A percentile compares a stretch with the other conserved stretches of the same genome.
phyloP scores from a whole-genome alignment of 2,888 invertebrate species.

The Nesidiocoris tenuis region DNA sequence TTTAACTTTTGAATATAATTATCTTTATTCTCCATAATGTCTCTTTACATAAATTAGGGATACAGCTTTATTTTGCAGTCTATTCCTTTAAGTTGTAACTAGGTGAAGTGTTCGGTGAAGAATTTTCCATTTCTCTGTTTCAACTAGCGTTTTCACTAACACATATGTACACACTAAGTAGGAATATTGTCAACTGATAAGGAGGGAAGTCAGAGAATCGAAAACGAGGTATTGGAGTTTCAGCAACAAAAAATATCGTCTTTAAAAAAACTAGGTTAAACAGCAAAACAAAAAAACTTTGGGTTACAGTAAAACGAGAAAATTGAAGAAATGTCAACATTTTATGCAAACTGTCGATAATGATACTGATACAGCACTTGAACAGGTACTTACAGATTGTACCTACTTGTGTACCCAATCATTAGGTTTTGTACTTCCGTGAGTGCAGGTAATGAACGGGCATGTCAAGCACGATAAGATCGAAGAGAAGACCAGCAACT shows the following conservation, averaged over 20 bases:
- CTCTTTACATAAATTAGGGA: conserved; percentile 48
- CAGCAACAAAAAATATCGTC: neutral
- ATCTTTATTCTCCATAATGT: conserved; percentile 41
- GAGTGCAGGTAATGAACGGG: no score
- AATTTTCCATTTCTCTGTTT: conserved; percentile 14
- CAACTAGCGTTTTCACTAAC: conserved; percentile 44
- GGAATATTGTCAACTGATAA: conserved; percentile 40
- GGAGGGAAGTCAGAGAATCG: conserved; percentile 27
- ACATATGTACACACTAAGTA: conserved; percentile 43
- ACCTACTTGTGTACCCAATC: no score
- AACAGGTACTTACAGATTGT: no score
- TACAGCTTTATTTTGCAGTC: conserved; percentile 47
- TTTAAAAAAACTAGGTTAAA: neutral
- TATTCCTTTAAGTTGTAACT: conserved; percentile 45
- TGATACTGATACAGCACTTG: no score
- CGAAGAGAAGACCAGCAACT: no score
- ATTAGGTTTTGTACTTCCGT: no score
- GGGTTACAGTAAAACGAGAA: no score
- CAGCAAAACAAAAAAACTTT: neutral
- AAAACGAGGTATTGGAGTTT: conserved; percentile 9
- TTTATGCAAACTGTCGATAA: no score
- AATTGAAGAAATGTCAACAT: no score
- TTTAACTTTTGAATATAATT: conserved; percentile 46
- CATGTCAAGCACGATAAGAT: no score
- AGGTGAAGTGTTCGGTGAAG: conserved; percentile 44